Evolutionary conservation across 1,140 invertebrate genomes (phyloP).

Genomic region (Zaprionus vittiger): DNA sequence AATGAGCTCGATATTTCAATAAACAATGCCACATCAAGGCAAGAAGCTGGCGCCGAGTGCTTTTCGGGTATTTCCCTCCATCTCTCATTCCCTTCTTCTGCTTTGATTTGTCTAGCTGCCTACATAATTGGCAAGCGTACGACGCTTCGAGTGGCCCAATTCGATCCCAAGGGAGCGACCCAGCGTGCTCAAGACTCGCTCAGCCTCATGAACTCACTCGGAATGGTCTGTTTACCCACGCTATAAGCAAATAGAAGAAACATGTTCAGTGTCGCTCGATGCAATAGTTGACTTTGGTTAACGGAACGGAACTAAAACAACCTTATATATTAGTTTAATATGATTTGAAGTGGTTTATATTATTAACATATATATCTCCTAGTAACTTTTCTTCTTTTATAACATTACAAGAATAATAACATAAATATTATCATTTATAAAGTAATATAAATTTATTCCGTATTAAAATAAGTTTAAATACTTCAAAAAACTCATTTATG

Average conservation of each 20-base stretch:
- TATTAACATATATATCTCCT: too few species aligned
- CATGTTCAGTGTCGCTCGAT: background rate
- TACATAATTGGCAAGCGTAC: conserved; percentile 50
- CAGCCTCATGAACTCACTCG: conserved; percentile 1
- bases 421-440: too few species aligned
- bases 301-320: background rate
- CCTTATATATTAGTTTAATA: background rate
- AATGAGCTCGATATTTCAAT: conserved; percentile 55
- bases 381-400: too few species aligned
- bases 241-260: conserved; percentile 19
- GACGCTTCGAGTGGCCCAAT: conserved; percentile 22
- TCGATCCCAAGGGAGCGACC: conserved; percentile 26
- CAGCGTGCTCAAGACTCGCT: conserved; percentile 7
- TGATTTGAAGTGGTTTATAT: background rate
- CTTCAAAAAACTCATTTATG: too few species aligned
- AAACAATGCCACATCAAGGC: conserved; percentile 73
- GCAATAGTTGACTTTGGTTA: background rate
- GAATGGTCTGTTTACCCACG: conserved; percentile 26
- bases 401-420: too few species aligned
- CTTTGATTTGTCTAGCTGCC: conserved; percentile 46
- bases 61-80: conserved; percentile 42
- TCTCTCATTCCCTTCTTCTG: background rate
- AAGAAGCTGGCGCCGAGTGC: conserved; percentile 39
- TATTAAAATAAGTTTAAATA: too few species aligned
- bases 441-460: too few species aligned